phyloP scores from a whole-genome alignment of 2,113 vertebrate genomes.

The Columba janthina region DNA sequence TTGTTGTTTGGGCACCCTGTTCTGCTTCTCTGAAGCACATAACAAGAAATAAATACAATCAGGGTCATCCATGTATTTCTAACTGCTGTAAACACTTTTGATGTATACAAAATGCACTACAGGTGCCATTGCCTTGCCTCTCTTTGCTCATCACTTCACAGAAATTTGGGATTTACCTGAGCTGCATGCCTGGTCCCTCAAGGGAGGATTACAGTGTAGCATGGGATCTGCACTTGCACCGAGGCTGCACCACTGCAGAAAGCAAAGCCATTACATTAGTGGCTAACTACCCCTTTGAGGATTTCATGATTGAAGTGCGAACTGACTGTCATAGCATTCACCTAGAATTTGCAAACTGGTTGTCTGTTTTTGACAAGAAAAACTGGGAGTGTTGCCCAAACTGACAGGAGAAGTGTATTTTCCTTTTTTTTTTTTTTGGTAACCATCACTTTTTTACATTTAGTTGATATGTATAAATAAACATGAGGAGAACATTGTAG shows the following conservation, averaged over 20 bases:
- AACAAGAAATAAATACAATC: not conserved
- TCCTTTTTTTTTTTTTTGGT: not conserved
- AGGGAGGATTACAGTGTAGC: not conserved
- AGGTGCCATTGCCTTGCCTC: not conserved
- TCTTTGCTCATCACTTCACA: not conserved
- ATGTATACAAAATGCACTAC: not conserved
- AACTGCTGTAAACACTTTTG: not conserved
- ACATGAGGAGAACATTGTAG: not conserved
- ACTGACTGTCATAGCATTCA: not conserved
- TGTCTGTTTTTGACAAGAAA: constrained; percentile 9
- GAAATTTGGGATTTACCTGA: not conserved
- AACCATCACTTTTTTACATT: not conserved
- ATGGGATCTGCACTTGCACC: not conserved
- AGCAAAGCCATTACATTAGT: not conserved
- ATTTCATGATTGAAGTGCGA: not conserved
- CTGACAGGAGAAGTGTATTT: not conserved
- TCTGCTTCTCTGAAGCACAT: not conserved
- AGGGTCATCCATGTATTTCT: not conserved
- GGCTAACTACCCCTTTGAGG: not conserved
- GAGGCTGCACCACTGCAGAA: not conserved
- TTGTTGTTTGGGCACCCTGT: not conserved
- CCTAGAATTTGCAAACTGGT: constrained; percentile 25
- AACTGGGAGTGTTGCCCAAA: not conserved
- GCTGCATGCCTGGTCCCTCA: not conserved
- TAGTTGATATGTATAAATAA: constrained; percentile 9